Base-by-base conservation (phyloP, 2,113 vertebrate species). In the Sinocyclocheilus anshuiensis region DNA sequence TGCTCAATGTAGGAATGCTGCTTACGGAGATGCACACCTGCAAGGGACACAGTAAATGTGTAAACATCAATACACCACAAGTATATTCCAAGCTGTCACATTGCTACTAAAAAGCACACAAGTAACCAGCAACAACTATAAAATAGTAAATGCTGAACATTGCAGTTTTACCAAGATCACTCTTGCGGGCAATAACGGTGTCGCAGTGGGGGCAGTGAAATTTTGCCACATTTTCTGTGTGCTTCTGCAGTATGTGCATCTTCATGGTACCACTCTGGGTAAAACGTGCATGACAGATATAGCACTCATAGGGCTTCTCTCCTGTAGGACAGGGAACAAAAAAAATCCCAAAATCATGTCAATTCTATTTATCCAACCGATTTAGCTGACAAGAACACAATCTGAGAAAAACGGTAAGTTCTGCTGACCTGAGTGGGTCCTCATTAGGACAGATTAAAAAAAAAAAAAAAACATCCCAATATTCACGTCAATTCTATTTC, bases 191-290 rank as follows among this genome's bases (percentile, higher is more conserved):
- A 91, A 99, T 99, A 90, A 99, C 98, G 0, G 98, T 99, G 93
- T 99, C 98, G 93, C 98, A 99, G 94, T 99, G 98, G 48, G 97
- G 98, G 94, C 98, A 99, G 91, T 99, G 98, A 94, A 99, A 99
- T 92, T 99, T 99, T 89, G 97, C 98, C 95, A 99, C 98, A 2
- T 99, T 99, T 91, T 99, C 98, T 0, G 98, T 99, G 95, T 99
- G 98, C 93, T 99, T 99, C 95, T 99, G 98, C 94, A 99, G 93
- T 91, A 99, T 99, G 94, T 99, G 98, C 98, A 99, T 99, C 94
- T 99, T 99, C 98, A 99, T 99, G 89, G 98, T 99, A 84, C 98
- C 98, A 87, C 98, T 99, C 92, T 99, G 98, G 87, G 98, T 99
- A 92, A 99, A 99, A 45, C 98, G 97, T 89, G 98, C 97, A 1